Base-by-base conservation (phyloP, 2,113 vertebrate species). In the Aphelocoma coerulescens region DNA sequence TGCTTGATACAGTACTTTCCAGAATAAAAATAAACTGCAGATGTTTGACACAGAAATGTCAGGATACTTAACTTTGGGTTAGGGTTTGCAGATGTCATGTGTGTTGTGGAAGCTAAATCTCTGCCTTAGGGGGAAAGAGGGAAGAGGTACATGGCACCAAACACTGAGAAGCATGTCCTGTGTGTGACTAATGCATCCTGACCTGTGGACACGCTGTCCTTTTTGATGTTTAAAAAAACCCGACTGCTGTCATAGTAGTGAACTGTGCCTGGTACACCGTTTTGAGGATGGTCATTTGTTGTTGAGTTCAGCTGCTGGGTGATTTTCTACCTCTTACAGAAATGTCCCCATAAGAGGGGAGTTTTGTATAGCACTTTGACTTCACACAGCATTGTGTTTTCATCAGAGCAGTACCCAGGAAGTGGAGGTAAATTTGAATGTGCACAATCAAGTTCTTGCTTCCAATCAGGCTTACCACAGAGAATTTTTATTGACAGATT, bases 1-100 rank as follows among this genome's bases (percentile, higher is more conserved):
- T 93, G 82, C 84, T 88, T 26, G 1, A 6, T 77, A 16, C 52
- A 62, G 78, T 83, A 37, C 61, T 92, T 93, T 74, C 73, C 88
- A 93, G 22, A 46, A 19, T 69, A 75, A 97, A 96, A 95, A 91
- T 84, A 88, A 95, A 80, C 30, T 90, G 77, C 89, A 96, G 94
- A 92, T 96, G 73, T 93, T 96, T 88, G 48, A 95, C 94, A 91
- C 44, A 89, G 88, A 88, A 95, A 63, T 67, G 61, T 77, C 74
- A 81, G 46, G n/a, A 49, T 92, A 59, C 63, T 94, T 94, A 93
- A 92, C 33, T 75, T 77, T 83, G 55, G 44, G 78, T 81, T 93
- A 57, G 67, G 22, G 58, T 86, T 92, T 96, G 84, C 73, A 93
- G 93, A 94, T 94, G 65, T 86, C n/a, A 11, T 24, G 14, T 77